phyloP scores from a whole-genome alignment of 2,888 invertebrate species.

The Tupiocoris notatus region DNA sequence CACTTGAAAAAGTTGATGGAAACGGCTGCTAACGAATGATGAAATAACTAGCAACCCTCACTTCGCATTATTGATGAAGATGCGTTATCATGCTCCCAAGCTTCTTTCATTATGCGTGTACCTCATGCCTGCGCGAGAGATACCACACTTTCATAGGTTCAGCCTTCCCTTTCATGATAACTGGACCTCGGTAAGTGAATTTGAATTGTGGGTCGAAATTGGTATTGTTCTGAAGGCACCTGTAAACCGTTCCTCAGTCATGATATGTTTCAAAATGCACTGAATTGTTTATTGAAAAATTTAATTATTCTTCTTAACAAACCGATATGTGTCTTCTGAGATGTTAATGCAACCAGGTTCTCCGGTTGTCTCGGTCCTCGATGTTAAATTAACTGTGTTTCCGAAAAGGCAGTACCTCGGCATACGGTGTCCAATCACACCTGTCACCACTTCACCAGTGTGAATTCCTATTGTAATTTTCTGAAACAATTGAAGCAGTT shows the following conservation, averaged over 20 bases:
- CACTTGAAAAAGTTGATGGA: no score
- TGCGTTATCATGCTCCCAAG: neutral
- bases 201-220: constrained; percentile 82
- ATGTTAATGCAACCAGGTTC: constrained; percentile 85
- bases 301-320: no score
- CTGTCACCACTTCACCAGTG: constrained; percentile 90
- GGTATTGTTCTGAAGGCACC: constrained; percentile 74
- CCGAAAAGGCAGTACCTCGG: constrained; percentile 91
- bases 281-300: no score
- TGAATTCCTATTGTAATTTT: constrained; percentile 92
- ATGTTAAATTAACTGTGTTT: constrained; percentile 90
- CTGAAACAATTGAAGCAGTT: constrained; percentile 62
- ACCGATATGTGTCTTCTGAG: constrained; percentile 86
- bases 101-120: neutral
- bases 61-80: neutral
- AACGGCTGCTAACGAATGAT: no score
- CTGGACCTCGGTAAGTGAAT: constrained; percentile 81
- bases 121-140: constrained; percentile 58
- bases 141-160: constrained; percentile 95
- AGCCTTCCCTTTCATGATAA: constrained; percentile 89
- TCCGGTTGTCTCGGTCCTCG: constrained; percentile 90
- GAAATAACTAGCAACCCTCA: neutral
- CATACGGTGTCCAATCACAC: constrained; percentile 92
- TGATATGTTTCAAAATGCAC: no score
- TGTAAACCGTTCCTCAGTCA: no score